phyloP scores from a whole-genome alignment of 2,888 invertebrate species.

The Lagria hirta region DNA sequence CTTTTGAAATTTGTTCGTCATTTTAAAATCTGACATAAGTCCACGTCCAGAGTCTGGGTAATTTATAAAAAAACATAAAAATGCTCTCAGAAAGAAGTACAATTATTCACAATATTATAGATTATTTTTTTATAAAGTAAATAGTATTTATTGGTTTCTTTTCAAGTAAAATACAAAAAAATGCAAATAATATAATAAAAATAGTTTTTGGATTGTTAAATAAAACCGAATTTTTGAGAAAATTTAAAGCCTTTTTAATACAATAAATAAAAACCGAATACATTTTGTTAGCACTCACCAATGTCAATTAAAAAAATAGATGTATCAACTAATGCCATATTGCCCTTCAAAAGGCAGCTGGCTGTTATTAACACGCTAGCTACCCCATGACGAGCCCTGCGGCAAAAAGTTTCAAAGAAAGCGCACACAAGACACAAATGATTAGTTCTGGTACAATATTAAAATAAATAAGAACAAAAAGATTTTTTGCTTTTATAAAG shows the following conservation, averaged over 20 bases:
- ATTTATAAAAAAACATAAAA: too few species aligned
- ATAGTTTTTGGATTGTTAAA: too few species aligned
- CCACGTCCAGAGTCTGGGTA: too few species aligned
- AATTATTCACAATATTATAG: too few species aligned
- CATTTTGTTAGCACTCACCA: neutral
- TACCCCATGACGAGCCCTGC: slow-evolving; percentile 57
- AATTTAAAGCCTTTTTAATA: slow-evolving; percentile 1
- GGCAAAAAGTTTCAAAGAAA: slow-evolving; percentile 43
- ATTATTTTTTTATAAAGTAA: too few species aligned
- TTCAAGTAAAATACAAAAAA: too few species aligned
- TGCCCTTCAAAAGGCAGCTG: slow-evolving; percentile 60
- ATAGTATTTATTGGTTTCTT: too few species aligned
- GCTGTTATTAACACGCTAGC: slow-evolving; percentile 52
- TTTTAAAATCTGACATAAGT: too few species aligned
- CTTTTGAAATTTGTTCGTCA: too few species aligned
- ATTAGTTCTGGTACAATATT: neutral
- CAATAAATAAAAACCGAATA: slow-evolving; percentile 1
- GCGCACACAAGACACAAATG: slow-evolving; percentile 1
- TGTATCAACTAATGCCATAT: slow-evolving; percentile 46
- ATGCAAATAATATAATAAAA: too few species aligned
- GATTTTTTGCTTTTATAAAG: slow-evolving; percentile 11
- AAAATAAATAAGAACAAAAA: slow-evolving; percentile 3
- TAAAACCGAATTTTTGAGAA: neutral
- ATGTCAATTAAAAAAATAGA: slow-evolving; percentile 1
- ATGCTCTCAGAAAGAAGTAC: too few species aligned